Conservation (phyloP, 2,888 invertebrate species). For the Cepaea hortensis region DNA sequence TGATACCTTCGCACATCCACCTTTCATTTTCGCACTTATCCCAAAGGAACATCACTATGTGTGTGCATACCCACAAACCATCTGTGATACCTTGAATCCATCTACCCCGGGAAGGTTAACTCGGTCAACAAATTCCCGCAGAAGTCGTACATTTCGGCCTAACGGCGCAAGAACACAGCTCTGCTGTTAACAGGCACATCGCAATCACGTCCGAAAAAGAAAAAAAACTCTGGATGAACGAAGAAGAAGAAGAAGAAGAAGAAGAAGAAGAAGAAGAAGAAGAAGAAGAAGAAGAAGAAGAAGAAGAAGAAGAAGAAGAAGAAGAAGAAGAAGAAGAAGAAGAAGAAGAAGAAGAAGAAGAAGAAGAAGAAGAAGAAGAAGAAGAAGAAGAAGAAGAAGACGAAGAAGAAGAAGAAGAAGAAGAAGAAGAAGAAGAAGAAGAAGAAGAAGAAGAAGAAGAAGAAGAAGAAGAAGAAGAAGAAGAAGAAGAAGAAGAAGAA, state of each 20-base stretch:
- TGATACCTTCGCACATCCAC: too few relatives aligned
- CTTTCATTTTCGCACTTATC: too few relatives aligned
- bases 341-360: slow-evolving; percentile 22
- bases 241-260: not conserved
- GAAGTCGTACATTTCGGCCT: too few relatives aligned
- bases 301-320: slow-evolving; percentile 19
- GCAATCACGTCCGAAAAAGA: too few relatives aligned
- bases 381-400: slow-evolving; percentile 23
- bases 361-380: slow-evolving; percentile 21
- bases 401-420: slow-evolving; percentile 23
- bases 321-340: slow-evolving; percentile 26
- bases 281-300: slow-evolving; percentile 22
- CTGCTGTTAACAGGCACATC: too few relatives aligned
- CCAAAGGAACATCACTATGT: too few relatives aligned
- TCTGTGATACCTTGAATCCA: too few relatives aligned
- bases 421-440: slow-evolving; percentile 19
- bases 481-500: slow-evolving; percentile 20
- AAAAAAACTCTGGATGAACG: too few relatives aligned
- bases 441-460: slow-evolving; percentile 24
- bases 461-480: slow-evolving; percentile 21
- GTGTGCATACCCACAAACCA: too few relatives aligned
- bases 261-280: slow-evolving; percentile 23
- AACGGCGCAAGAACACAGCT: too few relatives aligned
- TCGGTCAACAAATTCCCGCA: too few relatives aligned
- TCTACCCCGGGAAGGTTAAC: too few relatives aligned